These are phyloP conservation scores for Noctua janthe DNA, from an alignment of 2,888 invertebrate genomes.

Conservation along the genomic window DNA sequence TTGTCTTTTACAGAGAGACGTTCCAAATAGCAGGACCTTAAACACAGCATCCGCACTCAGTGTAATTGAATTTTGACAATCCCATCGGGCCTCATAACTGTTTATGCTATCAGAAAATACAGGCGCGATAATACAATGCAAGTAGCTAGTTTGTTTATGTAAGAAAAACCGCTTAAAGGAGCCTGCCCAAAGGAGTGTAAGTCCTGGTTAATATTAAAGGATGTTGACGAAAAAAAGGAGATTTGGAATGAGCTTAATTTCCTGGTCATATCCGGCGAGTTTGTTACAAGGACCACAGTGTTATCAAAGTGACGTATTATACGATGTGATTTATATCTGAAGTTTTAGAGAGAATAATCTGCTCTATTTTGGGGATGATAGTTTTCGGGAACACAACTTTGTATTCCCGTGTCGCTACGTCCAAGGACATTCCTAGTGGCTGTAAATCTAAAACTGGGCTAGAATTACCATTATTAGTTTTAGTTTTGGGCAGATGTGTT, in stretches of 20 bases:
- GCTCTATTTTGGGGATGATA: constrained; percentile 10
- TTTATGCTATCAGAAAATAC: constrained; percentile 17
- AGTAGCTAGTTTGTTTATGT: constrained; percentile 18
- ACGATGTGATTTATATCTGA: constrained; percentile 53
- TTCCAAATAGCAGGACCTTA: constrained; percentile 38
- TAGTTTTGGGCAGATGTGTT: not conserved
- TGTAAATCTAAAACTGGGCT: constrained; percentile 19
- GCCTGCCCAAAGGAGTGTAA: constrained; percentile 36
- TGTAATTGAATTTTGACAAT: constrained; percentile 44
- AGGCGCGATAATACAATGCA: not conserved
- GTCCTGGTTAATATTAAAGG: constrained; percentile 56
- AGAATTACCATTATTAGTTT: not conserved
- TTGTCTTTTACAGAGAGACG: constrained; percentile 48
- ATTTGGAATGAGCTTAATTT: constrained; percentile 63
- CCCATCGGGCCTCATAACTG: constrained; percentile 17
- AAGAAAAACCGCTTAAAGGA: constrained; percentile 26
- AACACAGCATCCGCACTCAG: constrained; percentile 21
- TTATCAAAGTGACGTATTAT: constrained; percentile 52
- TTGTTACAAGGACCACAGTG: constrained; percentile 68
- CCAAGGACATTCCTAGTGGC: not conserved
- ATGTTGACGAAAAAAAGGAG: constrained; percentile 53
- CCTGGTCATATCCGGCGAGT: constrained; percentile 61
- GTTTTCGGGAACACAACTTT: constrained; percentile 22
- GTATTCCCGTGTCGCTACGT: constrained; percentile 13
- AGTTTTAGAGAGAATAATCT: constrained; percentile 14